phyloP scores from a whole-genome alignment of 2,797 vertebrate species.

The Macrochelys suwanniensis region DNA sequence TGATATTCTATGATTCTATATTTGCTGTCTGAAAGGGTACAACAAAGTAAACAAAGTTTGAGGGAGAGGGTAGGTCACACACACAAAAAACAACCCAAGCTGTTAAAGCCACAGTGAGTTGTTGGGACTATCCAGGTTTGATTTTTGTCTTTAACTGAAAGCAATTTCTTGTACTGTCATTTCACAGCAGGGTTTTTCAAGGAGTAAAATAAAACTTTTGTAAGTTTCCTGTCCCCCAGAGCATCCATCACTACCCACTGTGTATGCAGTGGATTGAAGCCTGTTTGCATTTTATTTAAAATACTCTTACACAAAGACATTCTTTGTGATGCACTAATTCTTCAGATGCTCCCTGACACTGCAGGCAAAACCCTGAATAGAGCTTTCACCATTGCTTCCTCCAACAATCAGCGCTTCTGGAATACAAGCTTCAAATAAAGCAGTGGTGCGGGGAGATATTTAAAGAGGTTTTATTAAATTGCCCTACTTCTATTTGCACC shows the following conservation, averaged over 20 bases:
- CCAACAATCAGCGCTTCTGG: neutral
- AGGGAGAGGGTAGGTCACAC: neutral
- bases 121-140: neutral
- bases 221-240: neutral
- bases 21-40: fast-evolving
- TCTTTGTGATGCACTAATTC: neutral
- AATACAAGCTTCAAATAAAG: neutral
- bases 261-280: neutral
- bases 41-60: neutral
- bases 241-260: neutral
- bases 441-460: neutral
- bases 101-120: neutral
- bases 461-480: neutral
- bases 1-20: no score
- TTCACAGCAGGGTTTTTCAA: neutral
- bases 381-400: neutral
- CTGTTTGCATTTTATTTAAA: neutral
- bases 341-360: neutral
- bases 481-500: neutral
- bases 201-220: slow-evolving; percentile 5
- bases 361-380: neutral
- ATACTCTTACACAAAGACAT: neutral
- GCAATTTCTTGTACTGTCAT: neutral
- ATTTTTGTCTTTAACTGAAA: slow-evolving; percentile 14
- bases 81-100: neutral